These are phyloP conservation scores for Drosophila micromelanica DNA, from an alignment of 1,140 invertebrate species.

Conservation along the genomic window DNA sequence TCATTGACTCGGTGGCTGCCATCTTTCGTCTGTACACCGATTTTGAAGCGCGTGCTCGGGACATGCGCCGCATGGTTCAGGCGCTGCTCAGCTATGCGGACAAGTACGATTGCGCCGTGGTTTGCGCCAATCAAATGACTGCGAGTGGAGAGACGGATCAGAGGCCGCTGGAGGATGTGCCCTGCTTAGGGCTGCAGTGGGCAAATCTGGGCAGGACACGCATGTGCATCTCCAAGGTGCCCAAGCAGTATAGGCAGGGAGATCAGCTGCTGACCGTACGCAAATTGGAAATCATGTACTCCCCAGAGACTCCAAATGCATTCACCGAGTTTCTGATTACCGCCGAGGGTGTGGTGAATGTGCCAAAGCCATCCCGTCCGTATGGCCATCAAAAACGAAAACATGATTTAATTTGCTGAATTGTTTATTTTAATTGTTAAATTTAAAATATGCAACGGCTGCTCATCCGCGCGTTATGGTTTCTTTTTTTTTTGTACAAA, in stretches of 20 bases:
- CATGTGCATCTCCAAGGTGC: constrained; percentile 85
- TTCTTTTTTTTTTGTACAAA: constrained; percentile 43
- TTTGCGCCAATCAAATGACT: constrained; percentile 91
- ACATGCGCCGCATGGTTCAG: constrained; percentile 86
- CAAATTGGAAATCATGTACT: constrained; percentile 83
- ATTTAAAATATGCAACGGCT: constrained; percentile 66
- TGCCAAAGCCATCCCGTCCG: constrained; percentile 35
- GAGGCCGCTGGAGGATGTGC: constrained; percentile 77
- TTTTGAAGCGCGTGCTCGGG: constrained; percentile 85
- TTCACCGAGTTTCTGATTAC: constrained; percentile 80
- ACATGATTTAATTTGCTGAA: constrained; percentile 50
- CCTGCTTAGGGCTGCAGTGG: constrained; percentile 89
- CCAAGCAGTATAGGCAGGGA: constrained; percentile 62
- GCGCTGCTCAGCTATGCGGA: constrained; percentile 86
- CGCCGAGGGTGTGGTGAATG: constrained; percentile 62
- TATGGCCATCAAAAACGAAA: constrained; percentile 2
- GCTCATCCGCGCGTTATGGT: constrained; percentile 8
- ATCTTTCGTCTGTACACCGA: constrained; percentile 88
- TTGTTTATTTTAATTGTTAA: constrained; percentile 62
- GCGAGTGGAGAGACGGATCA: constrained; percentile 40
- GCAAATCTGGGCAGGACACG: constrained; percentile 88
- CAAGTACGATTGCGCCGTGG: constrained; percentile 86
- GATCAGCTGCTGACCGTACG: constrained; percentile 66
- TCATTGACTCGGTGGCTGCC: constrained; percentile 91
- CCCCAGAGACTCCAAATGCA: constrained; percentile 81